phyloP scores from a whole-genome alignment of 1,140 invertebrate species.

The Sarcophaga peregrina region DNA sequence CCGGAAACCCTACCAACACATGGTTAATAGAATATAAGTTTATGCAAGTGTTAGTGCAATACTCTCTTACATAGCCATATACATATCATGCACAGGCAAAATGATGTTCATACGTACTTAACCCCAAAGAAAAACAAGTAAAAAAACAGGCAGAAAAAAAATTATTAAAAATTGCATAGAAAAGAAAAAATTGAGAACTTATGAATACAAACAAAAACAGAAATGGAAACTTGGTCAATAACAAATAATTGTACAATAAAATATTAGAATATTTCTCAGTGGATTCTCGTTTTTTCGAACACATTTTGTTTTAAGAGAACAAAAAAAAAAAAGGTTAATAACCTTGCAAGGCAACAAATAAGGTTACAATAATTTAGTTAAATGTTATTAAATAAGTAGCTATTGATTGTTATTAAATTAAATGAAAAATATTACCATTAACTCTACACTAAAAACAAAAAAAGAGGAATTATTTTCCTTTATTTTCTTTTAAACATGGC shows the following conservation, averaged over 20 bases:
- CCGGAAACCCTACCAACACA: background rate
- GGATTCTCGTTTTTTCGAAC: background rate
- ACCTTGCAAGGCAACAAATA: background rate
- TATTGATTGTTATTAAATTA: no score
- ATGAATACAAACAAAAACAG: background rate
- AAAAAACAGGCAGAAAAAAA: background rate
- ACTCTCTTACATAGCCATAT: background rate
- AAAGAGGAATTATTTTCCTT: no score
- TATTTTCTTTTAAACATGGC: background rate
- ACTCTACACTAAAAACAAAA: no score
- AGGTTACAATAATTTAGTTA: background rate
- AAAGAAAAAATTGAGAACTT: background rate
- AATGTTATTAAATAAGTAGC: background rate
- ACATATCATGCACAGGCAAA: no score
- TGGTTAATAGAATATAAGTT: background rate
- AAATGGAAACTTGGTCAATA: conserved; percentile 27
- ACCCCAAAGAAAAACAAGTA: background rate
- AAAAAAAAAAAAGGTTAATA: conserved; percentile 1
- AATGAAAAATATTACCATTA: no score
- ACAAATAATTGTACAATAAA: background rate
- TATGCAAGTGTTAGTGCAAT: background rate
- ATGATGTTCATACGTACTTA: background rate
- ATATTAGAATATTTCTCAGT: background rate
- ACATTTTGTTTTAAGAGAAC: background rate
- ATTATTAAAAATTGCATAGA: background rate